A percentile compares a stretch with the other conserved stretches of the same genome.
Conservation (phyloP, 2,113 vertebrate genomes). For the Oreochromis niloticus region DNA sequence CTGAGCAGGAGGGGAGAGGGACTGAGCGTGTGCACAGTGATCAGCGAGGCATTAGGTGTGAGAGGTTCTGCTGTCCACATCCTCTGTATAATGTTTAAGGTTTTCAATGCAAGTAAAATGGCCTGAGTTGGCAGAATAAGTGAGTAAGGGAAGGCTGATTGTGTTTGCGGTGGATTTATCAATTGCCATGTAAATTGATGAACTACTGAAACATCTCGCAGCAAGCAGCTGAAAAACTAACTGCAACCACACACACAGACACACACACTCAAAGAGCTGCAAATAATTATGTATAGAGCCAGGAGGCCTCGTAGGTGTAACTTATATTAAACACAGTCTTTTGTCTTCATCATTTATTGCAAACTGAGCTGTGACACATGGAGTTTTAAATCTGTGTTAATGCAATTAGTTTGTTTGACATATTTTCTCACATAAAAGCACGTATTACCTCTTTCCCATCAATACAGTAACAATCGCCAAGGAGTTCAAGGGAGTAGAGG, state of each 20-base stretch:
- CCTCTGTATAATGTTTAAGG: conserved; percentile 45
- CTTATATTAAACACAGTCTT: background rate
- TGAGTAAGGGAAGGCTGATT: conserved; percentile 21
- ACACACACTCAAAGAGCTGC: background rate
- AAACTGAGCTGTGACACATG: background rate
- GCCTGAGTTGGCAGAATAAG: conserved; percentile 10
- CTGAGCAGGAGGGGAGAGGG: background rate
- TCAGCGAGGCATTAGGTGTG: conserved; percentile 34
- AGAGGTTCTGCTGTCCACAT: background rate
- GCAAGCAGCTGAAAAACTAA: conserved; percentile 3
- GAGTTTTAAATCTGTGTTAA: background rate
- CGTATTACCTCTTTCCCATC: background rate
- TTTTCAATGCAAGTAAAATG: conserved; percentile 20
- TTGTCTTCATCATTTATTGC: background rate
- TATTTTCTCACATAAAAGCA: background rate
- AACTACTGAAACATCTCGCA: background rate
- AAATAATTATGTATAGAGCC: background rate
- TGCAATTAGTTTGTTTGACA: background rate
- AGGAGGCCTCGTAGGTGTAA: background rate
- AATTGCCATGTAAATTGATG: conserved; percentile 5
- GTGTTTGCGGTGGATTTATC: background rate
- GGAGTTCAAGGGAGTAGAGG: background rate
- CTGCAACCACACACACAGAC: background rate
- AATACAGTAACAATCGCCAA: background rate
- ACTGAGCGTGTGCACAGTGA: background rate